phyloP scores from a whole-genome alignment of 2,888 invertebrate genomes.

The Geotrupes spiniger region DNA sequence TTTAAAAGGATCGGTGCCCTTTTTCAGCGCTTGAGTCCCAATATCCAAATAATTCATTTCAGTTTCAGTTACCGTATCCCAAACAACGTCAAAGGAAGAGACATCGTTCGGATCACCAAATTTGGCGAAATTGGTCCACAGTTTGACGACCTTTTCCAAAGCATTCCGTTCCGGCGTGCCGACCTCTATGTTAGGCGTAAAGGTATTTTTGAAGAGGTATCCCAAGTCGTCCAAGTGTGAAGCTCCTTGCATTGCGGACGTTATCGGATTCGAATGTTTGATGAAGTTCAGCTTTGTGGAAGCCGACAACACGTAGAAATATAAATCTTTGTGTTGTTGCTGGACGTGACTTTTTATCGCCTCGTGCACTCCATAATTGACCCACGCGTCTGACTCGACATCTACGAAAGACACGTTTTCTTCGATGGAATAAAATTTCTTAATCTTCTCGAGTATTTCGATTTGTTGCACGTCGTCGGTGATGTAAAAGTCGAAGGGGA shows the following conservation, averaged over 20 bases:
- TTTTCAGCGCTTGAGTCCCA: too few species aligned
- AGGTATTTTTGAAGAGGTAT: conserved; percentile 18
- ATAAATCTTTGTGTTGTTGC: conserved; percentile 11
- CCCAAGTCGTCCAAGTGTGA: conserved; percentile 17
- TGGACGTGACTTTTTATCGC: conserved; percentile 4
- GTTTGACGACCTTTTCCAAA: not conserved
- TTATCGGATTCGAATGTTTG: conserved; percentile 11
- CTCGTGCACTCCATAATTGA: conserved; percentile 4
- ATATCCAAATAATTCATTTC: too few species aligned
- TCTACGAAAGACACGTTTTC: too few species aligned
- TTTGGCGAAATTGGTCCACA: conserved; percentile 1
- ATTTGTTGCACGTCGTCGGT: conserved; percentile 5
- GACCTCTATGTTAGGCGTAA: conserved; percentile 9
- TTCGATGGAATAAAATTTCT: conserved; percentile 14
- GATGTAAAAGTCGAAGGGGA: conserved; percentile 6
- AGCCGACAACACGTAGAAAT: conserved; percentile 14
- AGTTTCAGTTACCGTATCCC: too few species aligned
- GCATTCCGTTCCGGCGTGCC: not conserved
- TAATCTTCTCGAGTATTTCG: conserved; percentile 6
- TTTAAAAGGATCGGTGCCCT: too few species aligned
- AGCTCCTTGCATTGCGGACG: conserved; percentile 9
- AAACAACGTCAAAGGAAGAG: too few species aligned
- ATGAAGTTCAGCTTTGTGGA: conserved; percentile 14
- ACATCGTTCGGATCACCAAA: not conserved
- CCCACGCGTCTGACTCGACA: not conserved